A percentile compares a stretch with the other conserved stretches of the same genome.
phyloP scores from a whole-genome alignment of 2,888 invertebrate species.

The Leptogaster cylindrica region DNA sequence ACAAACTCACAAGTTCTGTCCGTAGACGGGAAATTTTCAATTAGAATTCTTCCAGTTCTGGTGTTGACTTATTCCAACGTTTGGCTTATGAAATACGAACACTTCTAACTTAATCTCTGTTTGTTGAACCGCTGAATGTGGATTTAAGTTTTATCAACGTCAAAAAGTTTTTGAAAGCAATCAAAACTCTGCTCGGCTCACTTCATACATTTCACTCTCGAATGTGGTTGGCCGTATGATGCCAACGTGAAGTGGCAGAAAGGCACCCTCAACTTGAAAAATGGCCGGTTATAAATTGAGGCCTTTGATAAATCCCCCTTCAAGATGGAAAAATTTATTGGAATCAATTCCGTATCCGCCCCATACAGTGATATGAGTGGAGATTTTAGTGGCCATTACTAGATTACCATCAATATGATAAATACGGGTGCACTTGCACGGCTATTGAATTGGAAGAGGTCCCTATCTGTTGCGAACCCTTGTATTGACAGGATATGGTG shows the following conservation, averaged over 20 bases:
- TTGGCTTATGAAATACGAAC: not conserved
- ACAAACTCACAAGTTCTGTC: too few relatives aligned
- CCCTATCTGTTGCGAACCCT: too few relatives aligned
- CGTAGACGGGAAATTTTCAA: not conserved
- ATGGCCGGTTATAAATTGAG: not conserved
- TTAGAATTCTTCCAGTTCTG: not conserved
- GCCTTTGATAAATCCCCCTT: not conserved
- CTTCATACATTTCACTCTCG: not conserved
- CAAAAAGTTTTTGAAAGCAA: not conserved
- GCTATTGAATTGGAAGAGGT: not conserved
- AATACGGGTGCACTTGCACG: not conserved
- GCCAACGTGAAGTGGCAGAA: too few relatives aligned
- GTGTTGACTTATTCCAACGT: not conserved
- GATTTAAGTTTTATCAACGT: slow-evolving; percentile 1
- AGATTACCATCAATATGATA: slow-evolving; percentile 42
- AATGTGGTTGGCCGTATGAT: too few relatives aligned
- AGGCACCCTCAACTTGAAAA: not conserved
- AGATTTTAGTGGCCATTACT: slow-evolving; percentile 45
- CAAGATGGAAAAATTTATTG: slow-evolving; percentile 41
- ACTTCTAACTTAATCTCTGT: not conserved
- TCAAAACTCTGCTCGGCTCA: not conserved
- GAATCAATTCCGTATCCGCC: slow-evolving; percentile 42
- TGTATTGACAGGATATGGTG: too few relatives aligned
- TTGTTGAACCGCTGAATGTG: not conserved
- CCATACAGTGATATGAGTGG: slow-evolving; percentile 39